Evolutionary conservation across 2,888 invertebrate species (phyloP), one percentile per base, ranked within the genome.

Genomic region (Drosophila meridiana): DNA sequence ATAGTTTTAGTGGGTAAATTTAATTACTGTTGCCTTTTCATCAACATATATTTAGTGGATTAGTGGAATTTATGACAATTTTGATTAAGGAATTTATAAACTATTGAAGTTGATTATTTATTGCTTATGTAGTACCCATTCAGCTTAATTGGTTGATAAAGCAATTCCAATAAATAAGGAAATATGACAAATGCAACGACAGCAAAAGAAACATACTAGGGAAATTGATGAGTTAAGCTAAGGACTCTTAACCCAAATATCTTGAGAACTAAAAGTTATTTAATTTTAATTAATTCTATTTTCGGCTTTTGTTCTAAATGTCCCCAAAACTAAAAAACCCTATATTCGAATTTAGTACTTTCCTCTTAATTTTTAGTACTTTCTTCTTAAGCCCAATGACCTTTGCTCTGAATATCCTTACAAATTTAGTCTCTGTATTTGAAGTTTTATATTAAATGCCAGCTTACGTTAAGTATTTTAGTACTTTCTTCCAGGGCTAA

Each of bases 21-120:
- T 42, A 42, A 50, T 60, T 50, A 60, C 50, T 40, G 30, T 30
- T 40, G 50, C 7, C 20, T 42, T 40, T 30, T 40, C 40, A 59
- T 7, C 50, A 60, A 38, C 28, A 28, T 2, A 32, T 34, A 26
- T 45, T 45, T n/a, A 28, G 14, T 36, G 58, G 59, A 60, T 48
- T 30, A 30, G 20, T 38, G 7, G 13, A 48, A 60, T 30, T 48
- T 60, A 30, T 60, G 26, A 8, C 30, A 48, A 38, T 20, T 60
- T 3, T 4, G 13, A 11, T 14, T 14, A 14, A 56, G 9, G n/a
- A 26, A 57, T 43, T 42, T 28, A 28, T 1, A 2, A 40, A 28
- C 8, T 40, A 42, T 43, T 4, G 34, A 34, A 4, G 20, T 20
- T n/a, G 8, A 52, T 20, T 34, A 11, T 34, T n/a, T 9, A 32